Conservation (phyloP, 2,888 invertebrate genomes). For the Pterostichus niger region DNA sequence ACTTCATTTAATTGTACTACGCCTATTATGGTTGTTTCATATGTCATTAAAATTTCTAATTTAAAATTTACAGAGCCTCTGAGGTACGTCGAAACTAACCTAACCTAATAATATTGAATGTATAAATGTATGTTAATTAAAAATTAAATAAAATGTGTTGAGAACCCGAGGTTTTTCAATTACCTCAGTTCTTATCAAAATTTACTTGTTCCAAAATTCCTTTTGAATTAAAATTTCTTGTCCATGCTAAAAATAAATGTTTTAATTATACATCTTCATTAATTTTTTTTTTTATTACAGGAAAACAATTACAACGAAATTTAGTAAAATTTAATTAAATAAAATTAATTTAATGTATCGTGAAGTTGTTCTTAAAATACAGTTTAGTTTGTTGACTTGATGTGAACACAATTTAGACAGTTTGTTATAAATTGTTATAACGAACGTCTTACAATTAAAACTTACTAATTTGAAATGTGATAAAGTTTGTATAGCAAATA, state of each 20-base stretch:
- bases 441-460: conserved; percentile 34
- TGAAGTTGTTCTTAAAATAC: neutral
- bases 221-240: neutral
- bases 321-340: neutral
- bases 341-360: conserved; percentile 29
- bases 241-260: neutral
- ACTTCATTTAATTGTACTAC: too few species aligned
- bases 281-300: neutral
- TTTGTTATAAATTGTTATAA: conserved; percentile 13
- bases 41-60: too few species aligned
- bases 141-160: too few species aligned
- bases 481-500: conserved; percentile 30
- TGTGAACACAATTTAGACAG: conserved; percentile 17
- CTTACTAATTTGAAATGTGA: conserved; percentile 45
- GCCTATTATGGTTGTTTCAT: too few species aligned
- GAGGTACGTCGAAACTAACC: too few species aligned
- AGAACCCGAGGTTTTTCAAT: too few species aligned
- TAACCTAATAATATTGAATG: too few species aligned
- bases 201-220: neutral
- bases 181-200: neutral
- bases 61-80: too few species aligned
- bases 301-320: neutral
- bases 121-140: too few species aligned
- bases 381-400: conserved; percentile 8
- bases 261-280: conserved; percentile 3